Evolutionary conservation across 2,888 invertebrate species (phyloP), one percentile per base, ranked within the genome.

Genomic region (Phytoseiulus persimilis): DNA sequence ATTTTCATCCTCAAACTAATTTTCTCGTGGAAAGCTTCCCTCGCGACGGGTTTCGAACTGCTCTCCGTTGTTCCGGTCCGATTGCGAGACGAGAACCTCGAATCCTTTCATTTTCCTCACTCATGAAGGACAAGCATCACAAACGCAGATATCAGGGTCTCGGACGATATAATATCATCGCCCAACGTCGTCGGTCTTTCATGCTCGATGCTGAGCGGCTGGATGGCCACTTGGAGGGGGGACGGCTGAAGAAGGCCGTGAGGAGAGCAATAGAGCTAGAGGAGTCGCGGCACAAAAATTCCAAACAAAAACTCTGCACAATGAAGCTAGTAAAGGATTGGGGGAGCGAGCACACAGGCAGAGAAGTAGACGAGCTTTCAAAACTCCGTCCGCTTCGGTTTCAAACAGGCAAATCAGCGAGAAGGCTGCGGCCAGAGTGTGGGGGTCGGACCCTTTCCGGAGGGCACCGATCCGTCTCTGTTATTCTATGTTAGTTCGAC

Each of bases 391-490:
- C 18, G 33, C 84, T 3, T 32, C 33, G 31, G 31, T 83, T 83
- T 83, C 83, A 31, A 33, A 33, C 31, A 18, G 31, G 84, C 23
- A 18, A 31, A 31, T 33, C 32, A 84, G 32, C 84, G 31, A 31
- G 84, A n/a, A 31, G 84, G 31, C 28, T 23, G 39, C 39, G 39
- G 39, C 5, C 39, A 3, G 39, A 9, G 39, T 6, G 9, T 39
- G 39, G 39, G 39, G 39, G 9, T 3, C 39, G 9, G 9, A 3
- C 39, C 39, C 9, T 39, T 9, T 39, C 31, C 2, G 84, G 31
- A 23, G 84, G 23, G 84, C 84, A 1, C 84, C 84, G 31, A 84
- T 84, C 33, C 84, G 31, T 84, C 84, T 84, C 84, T 84, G 84
- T 84, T 33, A 84, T 84, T 84, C 33, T 31, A 28, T 84, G 84